Evolutionary conservation across 2,797 vertebrate genomes (phyloP), one percentile per base, ranked within the genome.

Genomic region (Tragelaphus eurycerus): DNA sequence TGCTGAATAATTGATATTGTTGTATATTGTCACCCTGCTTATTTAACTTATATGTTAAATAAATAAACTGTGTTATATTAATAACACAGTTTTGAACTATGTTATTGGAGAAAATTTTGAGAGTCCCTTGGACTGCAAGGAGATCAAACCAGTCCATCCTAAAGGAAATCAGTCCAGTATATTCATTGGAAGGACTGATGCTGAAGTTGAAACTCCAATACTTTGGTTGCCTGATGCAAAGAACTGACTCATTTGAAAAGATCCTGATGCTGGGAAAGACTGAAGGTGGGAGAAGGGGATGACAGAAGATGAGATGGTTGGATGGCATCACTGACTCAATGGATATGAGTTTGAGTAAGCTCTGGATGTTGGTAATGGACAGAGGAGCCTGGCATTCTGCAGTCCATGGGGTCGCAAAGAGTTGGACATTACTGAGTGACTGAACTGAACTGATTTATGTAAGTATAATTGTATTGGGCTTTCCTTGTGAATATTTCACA

Each of bases 1-100:
- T 0, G 0, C 19, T 1, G 0, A 71, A 71, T 6, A 71, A 71
- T 13, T 71, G 64, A 71, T 38, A 43, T 43, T 43, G 43, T 43
- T 43, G 43, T 43, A 43, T 43, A 43, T 43, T 43, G 43, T 43
- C 43, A 43, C 43, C 43, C 43, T 43, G 43, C 43, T 43, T 43
- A 43, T 43, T 43, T 43, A 43, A 43, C 43, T 43, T 43, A 43
- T 43, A 43, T 43, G 43, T 43, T 43, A 43, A 43, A 43, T 43
- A 43, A 43, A 43, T 43, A 43, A 43, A 43, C 43, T 43, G 43
- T 43, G 43, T 43, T 43, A 43, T 43, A 43, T 43, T 43, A 43
- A 43, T 43, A 43, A 6, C 43, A 43, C 43, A 2, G n/a, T 71
- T 71, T 38, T 71, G n/a, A 71, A 71, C 2, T 71, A 19, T 71